Conservation (phyloP, 2,888 invertebrate genomes). For the Abscondita cerata region DNA sequence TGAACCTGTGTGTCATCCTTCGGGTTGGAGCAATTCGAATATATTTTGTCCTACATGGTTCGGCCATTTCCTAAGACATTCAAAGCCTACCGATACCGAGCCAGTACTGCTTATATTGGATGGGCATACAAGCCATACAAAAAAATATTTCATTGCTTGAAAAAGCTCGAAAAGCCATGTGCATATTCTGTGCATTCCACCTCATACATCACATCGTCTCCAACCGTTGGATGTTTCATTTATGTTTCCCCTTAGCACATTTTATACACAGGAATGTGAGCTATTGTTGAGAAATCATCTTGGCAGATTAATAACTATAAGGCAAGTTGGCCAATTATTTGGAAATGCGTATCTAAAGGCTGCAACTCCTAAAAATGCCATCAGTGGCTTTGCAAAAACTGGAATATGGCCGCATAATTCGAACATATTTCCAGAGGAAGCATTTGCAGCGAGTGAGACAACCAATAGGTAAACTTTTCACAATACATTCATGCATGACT, state of each 20-base stretch:
- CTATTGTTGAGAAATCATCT: too few species aligned
- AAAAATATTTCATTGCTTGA: not conserved
- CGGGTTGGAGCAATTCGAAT: not conserved
- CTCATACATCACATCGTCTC: too few species aligned
- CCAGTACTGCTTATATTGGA: not conserved
- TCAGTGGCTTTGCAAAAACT: not conserved
- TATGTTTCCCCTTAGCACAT: too few species aligned
- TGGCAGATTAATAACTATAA: too few species aligned
- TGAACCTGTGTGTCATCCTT: not conserved
- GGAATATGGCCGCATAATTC: not conserved
- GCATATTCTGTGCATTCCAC: too few species aligned
- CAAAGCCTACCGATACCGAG: not conserved
- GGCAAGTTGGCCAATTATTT: too few species aligned
- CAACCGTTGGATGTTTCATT: too few species aligned
- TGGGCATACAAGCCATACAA: not conserved
- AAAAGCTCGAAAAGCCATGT: too few species aligned
- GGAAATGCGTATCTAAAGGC: too few species aligned
- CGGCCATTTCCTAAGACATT: not conserved
- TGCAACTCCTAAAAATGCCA: not conserved
- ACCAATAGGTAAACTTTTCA: not conserved
- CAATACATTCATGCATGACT: not conserved
- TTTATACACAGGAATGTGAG: too few species aligned
- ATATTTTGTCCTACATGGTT: not conserved
- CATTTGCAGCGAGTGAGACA: too few species aligned
- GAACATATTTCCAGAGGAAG: not conserved